phyloP scores from a whole-genome alignment of 2,888 invertebrate species.

The Trichopoda pennipes region DNA sequence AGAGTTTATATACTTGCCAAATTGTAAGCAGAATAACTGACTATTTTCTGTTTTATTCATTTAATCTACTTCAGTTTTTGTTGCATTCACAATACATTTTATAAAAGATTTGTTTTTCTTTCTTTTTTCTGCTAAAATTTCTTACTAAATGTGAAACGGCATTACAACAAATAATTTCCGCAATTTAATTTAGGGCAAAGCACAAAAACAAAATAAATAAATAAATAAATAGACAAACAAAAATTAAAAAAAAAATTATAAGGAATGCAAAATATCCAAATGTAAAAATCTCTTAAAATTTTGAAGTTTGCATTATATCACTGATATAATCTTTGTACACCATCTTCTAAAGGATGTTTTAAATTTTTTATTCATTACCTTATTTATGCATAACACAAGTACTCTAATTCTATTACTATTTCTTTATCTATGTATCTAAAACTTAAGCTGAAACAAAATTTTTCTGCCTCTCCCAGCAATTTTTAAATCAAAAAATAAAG shows the following conservation, averaged over 20 bases:
- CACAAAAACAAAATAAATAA: conserved; percentile 7
- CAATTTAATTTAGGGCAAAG: conserved; percentile 62
- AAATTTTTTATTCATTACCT: not conserved
- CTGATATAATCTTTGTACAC: conserved; percentile 50
- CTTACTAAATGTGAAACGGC: conserved; percentile 43
- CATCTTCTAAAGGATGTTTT: conserved; percentile 41
- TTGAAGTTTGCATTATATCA: conserved; percentile 56
- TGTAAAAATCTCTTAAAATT: conserved; percentile 59
- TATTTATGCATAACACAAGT: conserved; percentile 27
- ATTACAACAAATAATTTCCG: conserved; percentile 60
- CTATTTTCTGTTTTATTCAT: not conserved
- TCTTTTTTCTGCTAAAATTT: conserved; percentile 24
- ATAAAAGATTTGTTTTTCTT: conserved; percentile 24
- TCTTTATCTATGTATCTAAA: no score
- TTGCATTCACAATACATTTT: conserved; percentile 6
- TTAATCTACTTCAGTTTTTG: conserved; percentile 18
- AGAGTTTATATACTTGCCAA: conserved; percentile 5
- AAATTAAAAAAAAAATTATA: not conserved
- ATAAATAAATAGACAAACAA: not conserved
- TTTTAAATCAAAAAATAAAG: no score
- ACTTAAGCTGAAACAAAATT: no score
- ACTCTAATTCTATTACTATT: not conserved
- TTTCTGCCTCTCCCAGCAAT: no score
- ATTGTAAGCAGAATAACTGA: conserved; percentile 31
- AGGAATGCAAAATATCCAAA: conserved; percentile 23